phyloP scores from a whole-genome alignment of 2,113 vertebrate genomes.

The Platysternon megacephalum region DNA sequence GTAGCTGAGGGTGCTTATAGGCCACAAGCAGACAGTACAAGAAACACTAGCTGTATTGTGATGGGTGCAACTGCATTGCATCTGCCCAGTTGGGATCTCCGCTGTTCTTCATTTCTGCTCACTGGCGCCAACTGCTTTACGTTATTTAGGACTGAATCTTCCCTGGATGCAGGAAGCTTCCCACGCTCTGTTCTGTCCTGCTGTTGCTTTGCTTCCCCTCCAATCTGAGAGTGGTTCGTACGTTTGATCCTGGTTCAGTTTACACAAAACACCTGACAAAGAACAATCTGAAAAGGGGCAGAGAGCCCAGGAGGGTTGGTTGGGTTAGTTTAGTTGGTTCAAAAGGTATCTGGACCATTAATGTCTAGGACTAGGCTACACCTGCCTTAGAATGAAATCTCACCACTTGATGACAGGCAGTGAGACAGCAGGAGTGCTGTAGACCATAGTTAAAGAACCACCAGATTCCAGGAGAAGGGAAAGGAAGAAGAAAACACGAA shows the following conservation, averaged over 20 bases:
- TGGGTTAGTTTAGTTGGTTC: background rate
- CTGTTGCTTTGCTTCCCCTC: background rate
- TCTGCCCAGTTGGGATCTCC: background rate
- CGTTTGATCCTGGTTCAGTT: rapidly evolving
- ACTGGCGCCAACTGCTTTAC: background rate
- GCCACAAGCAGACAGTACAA: background rate
- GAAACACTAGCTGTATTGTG: rapidly evolving
- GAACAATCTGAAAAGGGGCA: background rate
- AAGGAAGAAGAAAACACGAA: background rate
- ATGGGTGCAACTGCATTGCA: background rate
- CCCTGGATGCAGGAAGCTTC: background rate
- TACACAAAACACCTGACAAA: background rate
- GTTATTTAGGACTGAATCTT: background rate
- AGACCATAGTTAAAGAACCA: background rate
- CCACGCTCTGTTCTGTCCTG: background rate
- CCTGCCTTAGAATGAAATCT: background rate
- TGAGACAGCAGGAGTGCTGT: background rate
- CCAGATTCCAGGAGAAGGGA: background rate
- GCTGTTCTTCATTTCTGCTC: background rate
- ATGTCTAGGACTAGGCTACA: background rate
- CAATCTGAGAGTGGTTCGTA: background rate
- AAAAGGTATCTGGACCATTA: background rate
- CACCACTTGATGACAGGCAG: background rate
- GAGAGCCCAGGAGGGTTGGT: background rate
- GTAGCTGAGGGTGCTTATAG: background rate